These are phyloP conservation scores for Ceyx cyanopectus DNA, from an alignment of 2,113 vertebrate genomes.

Conservation along the genomic window DNA sequence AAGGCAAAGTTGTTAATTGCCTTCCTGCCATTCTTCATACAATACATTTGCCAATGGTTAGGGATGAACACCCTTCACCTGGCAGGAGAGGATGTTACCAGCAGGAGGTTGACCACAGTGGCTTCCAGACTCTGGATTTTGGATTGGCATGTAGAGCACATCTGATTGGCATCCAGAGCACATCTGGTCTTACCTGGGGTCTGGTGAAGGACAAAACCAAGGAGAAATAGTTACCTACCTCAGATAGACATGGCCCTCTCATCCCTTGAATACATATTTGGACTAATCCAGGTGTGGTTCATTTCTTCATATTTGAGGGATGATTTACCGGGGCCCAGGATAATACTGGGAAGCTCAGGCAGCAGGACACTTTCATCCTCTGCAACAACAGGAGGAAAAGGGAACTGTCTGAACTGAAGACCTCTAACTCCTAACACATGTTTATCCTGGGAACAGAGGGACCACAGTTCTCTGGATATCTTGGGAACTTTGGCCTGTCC, in stretches of 20 bases:
- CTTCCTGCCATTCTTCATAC: not conserved
- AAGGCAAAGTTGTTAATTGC: not conserved
- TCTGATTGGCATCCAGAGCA: not conserved
- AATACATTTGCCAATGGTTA: not conserved
- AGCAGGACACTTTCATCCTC: not conserved
- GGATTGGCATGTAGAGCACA: no score
- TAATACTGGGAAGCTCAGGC: not conserved
- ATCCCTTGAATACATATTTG: fast-evolving
- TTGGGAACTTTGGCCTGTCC: not conserved
- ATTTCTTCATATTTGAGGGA: not conserved
- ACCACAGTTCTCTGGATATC: not conserved
- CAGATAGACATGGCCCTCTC: fast-evolving
- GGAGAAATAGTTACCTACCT: not conserved
- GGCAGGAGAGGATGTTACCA: not conserved
- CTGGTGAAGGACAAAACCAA: not conserved
- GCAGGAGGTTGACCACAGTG: not conserved
- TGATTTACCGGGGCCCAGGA: not conserved
- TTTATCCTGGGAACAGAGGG: not conserved
- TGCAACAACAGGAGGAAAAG: not conserved
- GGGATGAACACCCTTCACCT: not conserved
- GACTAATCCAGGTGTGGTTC: not conserved
- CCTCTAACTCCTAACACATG: not conserved
- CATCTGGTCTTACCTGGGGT: not conserved
- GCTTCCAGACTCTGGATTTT: not conserved
- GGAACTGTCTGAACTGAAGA: not conserved